A percentile compares a stretch with the other conserved stretches of the same genome.
phyloP scores from a whole-genome alignment of 2,888 invertebrate species.

The Himalopsyche kuldschensis region DNA sequence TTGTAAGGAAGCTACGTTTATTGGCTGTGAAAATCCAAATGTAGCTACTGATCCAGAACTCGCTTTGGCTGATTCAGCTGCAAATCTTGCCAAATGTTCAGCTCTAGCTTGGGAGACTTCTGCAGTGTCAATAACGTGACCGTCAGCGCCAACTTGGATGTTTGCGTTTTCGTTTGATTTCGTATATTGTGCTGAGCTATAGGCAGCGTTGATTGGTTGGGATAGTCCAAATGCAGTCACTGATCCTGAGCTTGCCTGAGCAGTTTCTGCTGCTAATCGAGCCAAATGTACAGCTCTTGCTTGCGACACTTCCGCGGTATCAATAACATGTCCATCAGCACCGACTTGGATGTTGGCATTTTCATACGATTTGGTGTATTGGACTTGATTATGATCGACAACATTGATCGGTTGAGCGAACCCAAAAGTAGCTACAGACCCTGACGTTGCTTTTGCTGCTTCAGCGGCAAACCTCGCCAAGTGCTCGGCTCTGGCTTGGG shows the following conservation, averaged over 20 bases:
- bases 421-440: neutral
- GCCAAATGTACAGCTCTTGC: constrained; percentile 63
- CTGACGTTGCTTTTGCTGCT: constrained; percentile 42
- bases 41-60: neutral
- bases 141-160: neutral
- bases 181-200: neutral
- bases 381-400: neutral
- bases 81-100: constrained; percentile 61
- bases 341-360: neutral
- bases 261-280: constrained; percentile 52
- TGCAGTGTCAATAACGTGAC: neutral
- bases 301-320: constrained; percentile 65
- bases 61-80: constrained; percentile 47
- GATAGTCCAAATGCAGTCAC: neutral
- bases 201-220: constrained; percentile 25
- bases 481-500: constrained; percentile 63
- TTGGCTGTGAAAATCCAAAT: constrained; percentile 16
- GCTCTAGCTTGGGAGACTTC: constrained; percentile 66
- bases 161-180: neutral
- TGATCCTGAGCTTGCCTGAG: constrained; percentile 42
- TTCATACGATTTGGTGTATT: neutral
- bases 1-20: constrained; percentile 10
- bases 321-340: neutral
- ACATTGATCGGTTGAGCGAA: constrained; percentile 27
- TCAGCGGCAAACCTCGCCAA: constrained; percentile 58